Base-by-base conservation (phyloP, 1,140 invertebrate genomes). In the Lepidurus apus region DNA sequence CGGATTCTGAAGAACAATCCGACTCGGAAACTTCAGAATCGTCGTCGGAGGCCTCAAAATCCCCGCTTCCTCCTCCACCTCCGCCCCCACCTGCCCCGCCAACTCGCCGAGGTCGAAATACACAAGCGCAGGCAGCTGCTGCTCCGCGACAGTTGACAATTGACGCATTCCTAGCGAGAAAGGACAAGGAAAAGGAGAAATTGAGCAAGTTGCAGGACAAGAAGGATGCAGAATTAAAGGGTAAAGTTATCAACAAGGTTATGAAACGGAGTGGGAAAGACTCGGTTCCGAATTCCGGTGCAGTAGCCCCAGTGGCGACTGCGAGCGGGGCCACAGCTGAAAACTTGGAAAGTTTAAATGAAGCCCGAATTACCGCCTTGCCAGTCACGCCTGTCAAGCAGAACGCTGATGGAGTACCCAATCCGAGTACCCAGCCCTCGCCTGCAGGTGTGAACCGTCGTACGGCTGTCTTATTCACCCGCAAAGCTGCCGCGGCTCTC, bases 381-480 rank as follows among this genome's bases (percentile, higher is more conserved):
- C 78, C 74, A 42, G 26, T 74, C 5, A 80, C 79, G 7, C 79
- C 79, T 10, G 47, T 80, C 7, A 80, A 80, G 42, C 65, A 45
- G 6, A 45, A 13, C 7, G 42, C 17, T 11, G 75, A 83, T 53
- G 79, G 81, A 10, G 82, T 81, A 34, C 80, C 76, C 74, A 45
- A 73, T 26, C 80, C 43, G 21, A 75, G 74, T 74, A 11, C 76
- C 24, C 45, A 76, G 13, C 44, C 78, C 26, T 85, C 84, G 73
- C 87, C 84, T 21, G 82, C 88, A 47, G 91, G 92, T 45, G 92
- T 95, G 0, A 95, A 95, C 85, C 87, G 93, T 74, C 86, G 93
- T 82, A 95, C 92, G 24, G 91, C 93, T n/a, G 92, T 95, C 47
- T 83, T 95, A 7, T 92, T 95, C 81, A 93, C 92, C 3, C 89